A percentile compares a stretch with the other conserved stretches of the same genome.
Conservation (phyloP, 2,888 invertebrate species). For the Andricus curvator region DNA sequence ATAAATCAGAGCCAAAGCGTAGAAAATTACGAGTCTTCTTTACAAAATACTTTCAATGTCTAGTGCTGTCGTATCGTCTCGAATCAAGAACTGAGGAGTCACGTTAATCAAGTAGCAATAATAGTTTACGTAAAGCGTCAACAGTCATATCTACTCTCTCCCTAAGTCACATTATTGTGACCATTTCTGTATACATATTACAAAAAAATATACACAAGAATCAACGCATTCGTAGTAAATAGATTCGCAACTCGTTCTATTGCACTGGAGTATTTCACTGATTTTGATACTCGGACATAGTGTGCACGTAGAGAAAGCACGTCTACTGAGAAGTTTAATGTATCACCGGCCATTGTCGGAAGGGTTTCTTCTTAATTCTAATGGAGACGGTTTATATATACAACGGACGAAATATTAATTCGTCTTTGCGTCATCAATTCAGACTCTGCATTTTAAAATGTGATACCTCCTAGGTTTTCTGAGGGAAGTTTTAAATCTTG, state of each 20-base stretch:
- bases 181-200: neutral
- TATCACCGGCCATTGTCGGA: conserved; percentile 1
- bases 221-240: conserved; percentile 4
- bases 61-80: conserved; percentile 50
- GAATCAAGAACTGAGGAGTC: neutral
- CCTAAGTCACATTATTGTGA: neutral
- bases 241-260: conserved; percentile 1
- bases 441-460: neutral
- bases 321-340: conserved; percentile 1
- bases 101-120: neutral
- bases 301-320: neutral
- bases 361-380: neutral
- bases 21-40: conserved; percentile 54
- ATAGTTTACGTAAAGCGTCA: conserved; percentile 6
- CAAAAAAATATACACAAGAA: neutral
- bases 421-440: neutral
- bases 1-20: conserved; percentile 14
- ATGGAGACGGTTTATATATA: neutral
- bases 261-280: neutral
- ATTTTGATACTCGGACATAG: neutral
- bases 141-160: conserved; percentile 19
- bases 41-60: conserved; percentile 64
- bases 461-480: neutral
- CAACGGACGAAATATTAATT: too few species aligned
- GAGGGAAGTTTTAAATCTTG: neutral